A percentile compares a stretch with the other conserved stretches of the same genome.
These are phyloP conservation scores for Sylvicapra grimmia DNA, from an alignment of 2,113 vertebrate genomes.

Conservation along the genomic window DNA sequence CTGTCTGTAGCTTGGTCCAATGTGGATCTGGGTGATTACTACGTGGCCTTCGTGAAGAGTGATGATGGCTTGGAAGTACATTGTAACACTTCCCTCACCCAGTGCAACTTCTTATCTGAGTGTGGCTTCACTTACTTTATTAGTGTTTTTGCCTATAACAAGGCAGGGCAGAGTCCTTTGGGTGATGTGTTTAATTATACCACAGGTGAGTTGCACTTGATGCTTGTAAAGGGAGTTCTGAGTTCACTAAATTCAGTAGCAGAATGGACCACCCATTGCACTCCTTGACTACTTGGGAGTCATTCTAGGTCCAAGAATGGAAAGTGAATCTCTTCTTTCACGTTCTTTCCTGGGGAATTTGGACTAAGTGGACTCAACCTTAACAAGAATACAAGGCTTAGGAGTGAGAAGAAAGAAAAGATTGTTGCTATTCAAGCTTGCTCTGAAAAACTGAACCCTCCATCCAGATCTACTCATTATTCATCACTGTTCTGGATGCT, in stretches of 20 bases:
- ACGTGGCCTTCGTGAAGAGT: slow-evolving; percentile 89
- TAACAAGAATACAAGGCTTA: neutral
- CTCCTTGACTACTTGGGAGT: neutral
- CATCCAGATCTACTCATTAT: neutral
- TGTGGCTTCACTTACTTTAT: slow-evolving; percentile 92
- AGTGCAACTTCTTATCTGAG: slow-evolving; percentile 83
- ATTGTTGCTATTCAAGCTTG: neutral
- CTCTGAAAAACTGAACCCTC: neutral
- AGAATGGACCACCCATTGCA: neutral
- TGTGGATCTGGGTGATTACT: slow-evolving; percentile 82
- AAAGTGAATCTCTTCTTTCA: neutral
- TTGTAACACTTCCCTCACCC: slow-evolving; percentile 88
- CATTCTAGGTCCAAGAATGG: neutral
- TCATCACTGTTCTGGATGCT: neutral
- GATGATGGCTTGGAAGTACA: slow-evolving; percentile 87
- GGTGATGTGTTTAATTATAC: slow-evolving; percentile 87
- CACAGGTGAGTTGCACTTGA: slow-evolving; percentile 79
- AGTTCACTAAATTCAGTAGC: neutral
- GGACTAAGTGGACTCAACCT: neutral
- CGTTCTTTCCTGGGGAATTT: neutral
- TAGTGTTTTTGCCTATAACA: slow-evolving; percentile 90
- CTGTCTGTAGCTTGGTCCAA: slow-evolving; percentile 85
- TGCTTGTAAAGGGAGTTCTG: neutral
- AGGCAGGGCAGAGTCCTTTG: slow-evolving; percentile 85
- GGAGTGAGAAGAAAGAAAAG: neutral